phyloP scores from a whole-genome alignment of 2,113 vertebrate species.

The Eurypyga helias region DNA sequence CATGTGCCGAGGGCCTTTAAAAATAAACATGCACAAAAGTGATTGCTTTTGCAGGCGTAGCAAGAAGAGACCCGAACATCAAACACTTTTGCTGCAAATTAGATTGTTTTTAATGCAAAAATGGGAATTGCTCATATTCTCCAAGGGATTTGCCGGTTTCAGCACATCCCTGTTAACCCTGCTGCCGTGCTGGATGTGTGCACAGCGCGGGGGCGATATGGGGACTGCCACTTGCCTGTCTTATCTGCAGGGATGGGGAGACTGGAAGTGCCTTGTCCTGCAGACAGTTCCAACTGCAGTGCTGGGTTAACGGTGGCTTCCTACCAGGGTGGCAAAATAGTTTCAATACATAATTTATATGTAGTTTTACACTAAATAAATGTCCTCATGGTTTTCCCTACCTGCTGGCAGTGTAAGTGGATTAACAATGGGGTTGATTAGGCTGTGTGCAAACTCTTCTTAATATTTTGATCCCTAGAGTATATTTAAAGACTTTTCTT shows the following conservation, averaged over 20 bases:
- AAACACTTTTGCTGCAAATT: neutral
- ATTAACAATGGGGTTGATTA: neutral
- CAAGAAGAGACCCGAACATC: neutral
- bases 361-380: neutral
- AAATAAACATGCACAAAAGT: neutral
- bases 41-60: neutral
- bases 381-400: neutral
- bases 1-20: accelerated
- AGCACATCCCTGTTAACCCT: neutral
- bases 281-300: accelerated
- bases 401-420: neutral
- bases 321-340: neutral
- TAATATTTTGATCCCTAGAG: neutral
- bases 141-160: neutral
- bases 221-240: accelerated
- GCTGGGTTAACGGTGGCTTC: accelerated
- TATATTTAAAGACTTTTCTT: neutral
- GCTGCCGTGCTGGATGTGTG: accelerated
- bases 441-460: neutral
- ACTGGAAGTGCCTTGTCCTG: neutral
- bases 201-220: accelerated
- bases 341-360: neutral
- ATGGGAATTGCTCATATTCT: neutral
- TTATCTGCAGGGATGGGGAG: too few species aligned
- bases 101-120: neutral